Evolutionary conservation across 2,797 vertebrate genomes (phyloP).

Genomic region (Ctenochaetus hawaiiensis): DNA sequence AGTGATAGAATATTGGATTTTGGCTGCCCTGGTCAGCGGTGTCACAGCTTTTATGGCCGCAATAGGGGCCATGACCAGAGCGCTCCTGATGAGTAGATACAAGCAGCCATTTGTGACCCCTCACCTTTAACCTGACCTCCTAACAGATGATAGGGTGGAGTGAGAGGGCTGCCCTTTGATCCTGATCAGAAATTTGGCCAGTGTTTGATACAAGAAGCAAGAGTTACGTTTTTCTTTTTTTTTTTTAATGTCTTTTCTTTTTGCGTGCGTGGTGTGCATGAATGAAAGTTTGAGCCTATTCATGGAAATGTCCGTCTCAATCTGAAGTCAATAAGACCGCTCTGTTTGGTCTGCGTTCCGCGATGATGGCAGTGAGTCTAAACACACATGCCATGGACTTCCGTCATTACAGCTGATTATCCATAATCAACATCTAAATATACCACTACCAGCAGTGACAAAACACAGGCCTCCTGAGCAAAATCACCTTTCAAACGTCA

Average conservation of each 20-base stretch:
- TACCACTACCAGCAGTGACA: conserved; percentile 79
- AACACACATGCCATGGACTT: conserved; percentile 82
- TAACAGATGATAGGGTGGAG: conserved; percentile 63
- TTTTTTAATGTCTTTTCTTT: neutral
- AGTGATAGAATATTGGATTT: conserved; percentile 87
- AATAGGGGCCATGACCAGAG: conserved; percentile 75
- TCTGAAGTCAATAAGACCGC: conserved; percentile 66
- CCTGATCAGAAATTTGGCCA: conserved; percentile 43
- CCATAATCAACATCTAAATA: conserved; percentile 86
- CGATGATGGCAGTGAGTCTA: conserved; percentile 80
- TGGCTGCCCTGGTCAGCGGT: conserved; percentile 79
- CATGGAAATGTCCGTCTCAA: conserved; percentile 56
- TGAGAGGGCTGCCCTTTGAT: conserved; percentile 46
- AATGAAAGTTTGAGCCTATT: conserved; percentile 44
- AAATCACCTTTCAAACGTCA: conserved; percentile 78
- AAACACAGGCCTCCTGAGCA: conserved; percentile 80
- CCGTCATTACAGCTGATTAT: conserved; percentile 87
- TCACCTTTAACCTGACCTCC: conserved; percentile 86
- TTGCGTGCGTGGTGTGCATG: neutral
- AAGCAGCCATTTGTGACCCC: conserved; percentile 88
- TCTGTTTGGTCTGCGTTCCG: conserved; percentile 80
- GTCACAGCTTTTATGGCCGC: conserved; percentile 84
- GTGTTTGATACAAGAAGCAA: conserved; percentile 1
- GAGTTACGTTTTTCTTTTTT: neutral
- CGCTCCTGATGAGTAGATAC: conserved; percentile 85